Evolutionary conservation across 1,140 invertebrate species (phyloP).

Genomic region (Cydia amplana): DNA sequence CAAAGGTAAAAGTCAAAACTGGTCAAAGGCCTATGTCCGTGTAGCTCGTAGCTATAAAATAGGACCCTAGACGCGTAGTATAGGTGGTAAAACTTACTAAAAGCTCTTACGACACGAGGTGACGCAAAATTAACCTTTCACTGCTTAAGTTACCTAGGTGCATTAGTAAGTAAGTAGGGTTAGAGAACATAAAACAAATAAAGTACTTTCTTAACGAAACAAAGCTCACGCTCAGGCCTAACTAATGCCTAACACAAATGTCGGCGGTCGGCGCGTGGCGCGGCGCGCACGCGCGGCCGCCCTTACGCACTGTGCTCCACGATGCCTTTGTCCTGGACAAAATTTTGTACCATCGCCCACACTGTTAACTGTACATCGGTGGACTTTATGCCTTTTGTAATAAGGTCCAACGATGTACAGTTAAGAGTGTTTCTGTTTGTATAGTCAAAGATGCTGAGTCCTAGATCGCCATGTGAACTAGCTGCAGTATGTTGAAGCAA

Average conservation of each 20-base stretch:
- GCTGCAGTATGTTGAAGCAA: no score
- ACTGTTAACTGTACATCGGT: no score
- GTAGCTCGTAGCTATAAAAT: background rate
- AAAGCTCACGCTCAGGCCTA: slow-evolving; percentile 16
- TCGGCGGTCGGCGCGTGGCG: slow-evolving; percentile 39
- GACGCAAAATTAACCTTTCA: slow-evolving; percentile 19
- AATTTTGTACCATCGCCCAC: background rate
- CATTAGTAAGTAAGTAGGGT: slow-evolving; percentile 19
- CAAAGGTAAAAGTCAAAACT: no score
- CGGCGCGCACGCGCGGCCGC: slow-evolving; percentile 47
- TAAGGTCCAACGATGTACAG: no score
- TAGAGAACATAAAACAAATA: slow-evolving; percentile 17
- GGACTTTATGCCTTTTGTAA: no score
- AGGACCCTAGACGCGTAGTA: background rate
- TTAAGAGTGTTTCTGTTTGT: no score
- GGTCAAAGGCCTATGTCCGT: no score
- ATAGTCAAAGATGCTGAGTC: background rate
- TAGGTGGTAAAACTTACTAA: background rate
- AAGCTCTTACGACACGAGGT: slow-evolving; percentile 7
- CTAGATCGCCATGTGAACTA: no score
- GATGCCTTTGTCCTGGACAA: background rate
- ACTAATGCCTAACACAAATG: slow-evolving; percentile 36
- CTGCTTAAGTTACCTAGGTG: slow-evolving; percentile 11
- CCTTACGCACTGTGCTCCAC: background rate
- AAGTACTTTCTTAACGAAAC: slow-evolving; percentile 23